Percentiles rank a stretch among this genome's conserved stretches.
Evolutionary conservation across 2,113 vertebrate genomes (phyloP).

Genomic region (Chaetura pelagica): DNA sequence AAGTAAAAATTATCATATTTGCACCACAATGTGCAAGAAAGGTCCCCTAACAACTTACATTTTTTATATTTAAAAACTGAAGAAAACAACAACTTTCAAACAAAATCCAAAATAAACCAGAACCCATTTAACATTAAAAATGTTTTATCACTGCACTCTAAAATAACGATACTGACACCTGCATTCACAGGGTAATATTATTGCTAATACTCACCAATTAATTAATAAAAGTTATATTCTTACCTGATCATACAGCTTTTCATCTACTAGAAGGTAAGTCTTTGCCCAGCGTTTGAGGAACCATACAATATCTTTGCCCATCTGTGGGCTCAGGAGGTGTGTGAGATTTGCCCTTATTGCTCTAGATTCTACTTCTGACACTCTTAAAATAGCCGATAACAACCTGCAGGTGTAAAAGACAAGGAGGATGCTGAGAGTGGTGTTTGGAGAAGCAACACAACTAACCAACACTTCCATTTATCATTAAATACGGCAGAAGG

Average conservation of each 20-base stretch:
- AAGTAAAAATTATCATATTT: too few species aligned
- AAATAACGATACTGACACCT: not conserved
- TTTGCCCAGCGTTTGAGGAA: constrained; percentile 97
- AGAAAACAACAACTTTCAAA: not conserved
- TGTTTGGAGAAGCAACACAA: not conserved
- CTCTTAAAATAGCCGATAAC: constrained; percentile 92
- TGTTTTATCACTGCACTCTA: not conserved
- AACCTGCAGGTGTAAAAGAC: constrained; percentile 82
- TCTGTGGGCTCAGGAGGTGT: constrained; percentile 94
- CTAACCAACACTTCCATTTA: not conserved
- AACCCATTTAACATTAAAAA: not conserved
- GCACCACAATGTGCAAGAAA: not conserved
- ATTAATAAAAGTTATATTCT: constrained; percentile 15
- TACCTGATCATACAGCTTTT: constrained; percentile 97
- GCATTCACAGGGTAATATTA: not conserved
- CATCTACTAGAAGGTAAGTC: constrained; percentile 95
- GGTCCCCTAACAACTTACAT: not conserved
- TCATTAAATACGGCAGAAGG: not conserved
- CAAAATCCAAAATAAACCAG: not conserved
- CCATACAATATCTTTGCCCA: constrained; percentile 99
- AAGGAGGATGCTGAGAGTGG: not conserved
- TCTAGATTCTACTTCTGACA: constrained; percentile 96
- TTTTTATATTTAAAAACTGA: not conserved
- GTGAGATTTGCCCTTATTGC: constrained; percentile 94
- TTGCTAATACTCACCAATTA: constrained; percentile 12